Percentiles rank a stretch among this genome's conserved stretches.
Evolutionary conservation across 2,888 invertebrate genomes (phyloP).

Genomic region (Drosophila ustulata): DNA sequence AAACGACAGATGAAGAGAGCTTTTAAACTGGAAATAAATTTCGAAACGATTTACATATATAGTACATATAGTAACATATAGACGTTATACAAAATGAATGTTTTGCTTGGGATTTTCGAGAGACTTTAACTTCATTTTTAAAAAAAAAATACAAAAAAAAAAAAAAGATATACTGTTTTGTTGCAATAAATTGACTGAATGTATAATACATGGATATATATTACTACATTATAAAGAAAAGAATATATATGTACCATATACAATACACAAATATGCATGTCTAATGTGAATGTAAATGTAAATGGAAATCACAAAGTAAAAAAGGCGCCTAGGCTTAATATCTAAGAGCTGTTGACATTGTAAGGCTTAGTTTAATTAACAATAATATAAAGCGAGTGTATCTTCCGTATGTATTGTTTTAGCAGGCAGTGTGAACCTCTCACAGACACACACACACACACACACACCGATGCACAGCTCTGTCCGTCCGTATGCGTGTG

Average conservation of each 20-base stretch:
- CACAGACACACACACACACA: conserved; percentile 28
- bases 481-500: conserved; percentile 62
- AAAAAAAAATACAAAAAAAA: not conserved
- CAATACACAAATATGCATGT: conserved; percentile 52
- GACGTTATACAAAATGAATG: conserved; percentile 19
- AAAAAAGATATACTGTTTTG: conserved; percentile 40
- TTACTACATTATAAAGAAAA: conserved; percentile 27
- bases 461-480: conserved; percentile 25
- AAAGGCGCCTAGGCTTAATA: conserved; percentile 37
- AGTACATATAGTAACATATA: not conserved
- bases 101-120: conserved; percentile 37
- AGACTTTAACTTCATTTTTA: conserved; percentile 34
- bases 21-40: conserved; percentile 47
- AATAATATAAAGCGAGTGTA: conserved; percentile 21
- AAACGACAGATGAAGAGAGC: conserved; percentile 30
- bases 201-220: conserved; percentile 48
- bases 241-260: conserved; percentile 29
- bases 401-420: conserved; percentile 28
- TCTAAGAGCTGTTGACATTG: conserved; percentile 40
- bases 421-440: conserved; percentile 26
- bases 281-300: conserved; percentile 44
- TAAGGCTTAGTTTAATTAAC: conserved; percentile 41
- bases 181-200: conserved; percentile 78
- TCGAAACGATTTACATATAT: conserved; percentile 36
- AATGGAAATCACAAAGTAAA: conserved; percentile 22